Evolutionary conservation across 2,797 vertebrate species (phyloP).

Genomic region (Tamandua tetradactyla): DNA sequence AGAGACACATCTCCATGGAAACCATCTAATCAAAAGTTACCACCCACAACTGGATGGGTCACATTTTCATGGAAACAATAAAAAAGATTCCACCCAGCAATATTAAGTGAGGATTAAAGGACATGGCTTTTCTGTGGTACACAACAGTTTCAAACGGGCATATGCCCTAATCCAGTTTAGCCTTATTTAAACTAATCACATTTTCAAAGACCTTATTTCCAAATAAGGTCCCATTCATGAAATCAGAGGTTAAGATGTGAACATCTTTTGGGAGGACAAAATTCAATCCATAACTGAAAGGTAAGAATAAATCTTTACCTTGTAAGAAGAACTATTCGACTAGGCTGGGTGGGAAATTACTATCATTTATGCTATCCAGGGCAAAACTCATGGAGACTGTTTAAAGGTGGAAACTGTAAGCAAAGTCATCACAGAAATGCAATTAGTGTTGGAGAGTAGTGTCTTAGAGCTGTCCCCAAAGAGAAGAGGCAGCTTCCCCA

Average conservation of each 20-base stretch:
- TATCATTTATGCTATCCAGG: not conserved
- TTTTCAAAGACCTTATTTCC: too few species aligned
- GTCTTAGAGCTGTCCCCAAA: not conserved
- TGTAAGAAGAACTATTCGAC: not conserved
- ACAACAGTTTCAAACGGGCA: too few species aligned
- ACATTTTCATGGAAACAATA: too few species aligned
- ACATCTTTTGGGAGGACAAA: not conserved
- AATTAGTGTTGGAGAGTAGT: conserved; percentile 14
- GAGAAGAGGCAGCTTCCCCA: not conserved
- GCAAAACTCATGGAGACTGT: not conserved
- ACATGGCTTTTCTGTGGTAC: too few species aligned
- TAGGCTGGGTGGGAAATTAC: not conserved
- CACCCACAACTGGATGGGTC: too few species aligned
- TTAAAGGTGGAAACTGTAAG: conserved; percentile 43
- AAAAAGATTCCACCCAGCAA: too few species aligned
- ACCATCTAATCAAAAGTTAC: too few species aligned
- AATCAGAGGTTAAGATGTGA: not conserved
- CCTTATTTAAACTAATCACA: too few species aligned
- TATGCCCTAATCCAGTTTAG: too few species aligned
- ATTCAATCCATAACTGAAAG: not conserved
- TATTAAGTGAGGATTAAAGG: too few species aligned
- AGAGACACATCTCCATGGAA: too few species aligned
- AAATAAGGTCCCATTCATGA: too few species aligned
- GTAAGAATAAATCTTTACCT: not conserved
- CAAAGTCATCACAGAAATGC: conserved; percentile 49